These are phyloP conservation scores for Mantis religiosa DNA, from an alignment of 2,888 invertebrate species.

Conservation along the genomic window DNA sequence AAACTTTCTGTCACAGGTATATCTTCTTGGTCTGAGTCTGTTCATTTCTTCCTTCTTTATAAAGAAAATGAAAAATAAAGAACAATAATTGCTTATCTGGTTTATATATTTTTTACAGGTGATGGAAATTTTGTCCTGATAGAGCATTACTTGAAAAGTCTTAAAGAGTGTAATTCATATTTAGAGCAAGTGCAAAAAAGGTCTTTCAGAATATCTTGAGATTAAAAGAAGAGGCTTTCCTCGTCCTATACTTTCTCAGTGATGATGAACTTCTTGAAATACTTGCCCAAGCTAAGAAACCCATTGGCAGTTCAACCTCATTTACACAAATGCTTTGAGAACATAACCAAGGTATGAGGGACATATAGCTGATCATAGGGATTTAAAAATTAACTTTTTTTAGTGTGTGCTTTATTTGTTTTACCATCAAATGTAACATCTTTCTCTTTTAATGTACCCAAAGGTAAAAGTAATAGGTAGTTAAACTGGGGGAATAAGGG, in stretches of 20 bases:
- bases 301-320: conserved; percentile 76
- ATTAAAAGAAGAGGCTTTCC: conserved; percentile 71
- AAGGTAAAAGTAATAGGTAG: too few relatives aligned
- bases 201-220: conserved; percentile 73
- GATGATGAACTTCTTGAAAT: conserved; percentile 80
- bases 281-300: conserved; percentile 71
- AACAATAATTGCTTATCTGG: not conserved
- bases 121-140: conserved; percentile 60
- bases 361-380: not conserved
- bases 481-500: too few relatives aligned
- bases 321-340: conserved; percentile 79
- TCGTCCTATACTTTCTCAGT: conserved; percentile 74
- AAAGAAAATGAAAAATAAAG: not conserved
- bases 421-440: too few relatives aligned
- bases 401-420: too few relatives aligned
- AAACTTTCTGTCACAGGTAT: too few relatives aligned
- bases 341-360: conserved; percentile 57
- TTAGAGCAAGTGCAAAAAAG: conserved; percentile 70
- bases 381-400: too few relatives aligned
- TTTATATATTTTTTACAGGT: conserved; percentile 48
- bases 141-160: conserved; percentile 61
- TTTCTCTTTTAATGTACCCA: too few relatives aligned
- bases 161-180: conserved; percentile 64
- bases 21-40: not conserved
- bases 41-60: not conserved